phyloP scores from a whole-genome alignment of 2,888 invertebrate genomes.

The Dynastes maya region DNA sequence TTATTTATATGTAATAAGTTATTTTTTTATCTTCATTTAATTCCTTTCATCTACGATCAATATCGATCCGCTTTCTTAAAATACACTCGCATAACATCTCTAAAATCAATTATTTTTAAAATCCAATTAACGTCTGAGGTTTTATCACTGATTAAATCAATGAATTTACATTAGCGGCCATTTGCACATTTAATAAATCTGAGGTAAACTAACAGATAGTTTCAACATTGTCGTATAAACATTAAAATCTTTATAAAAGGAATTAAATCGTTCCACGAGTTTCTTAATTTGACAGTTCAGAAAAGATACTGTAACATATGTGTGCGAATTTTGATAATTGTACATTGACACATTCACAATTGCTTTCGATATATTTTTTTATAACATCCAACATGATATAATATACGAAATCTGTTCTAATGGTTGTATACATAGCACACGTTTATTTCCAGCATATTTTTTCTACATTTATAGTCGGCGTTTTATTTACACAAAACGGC shows the following conservation, averaged over 20 bases:
- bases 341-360: no score
- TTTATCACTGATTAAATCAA: conserved; percentile 1
- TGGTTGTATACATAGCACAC: no score
- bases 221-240: background rate
- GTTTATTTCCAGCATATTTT: no score
- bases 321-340: background rate
- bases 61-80: background rate
- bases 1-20: no score
- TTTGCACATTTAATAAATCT: background rate
- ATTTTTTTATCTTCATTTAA: no score
- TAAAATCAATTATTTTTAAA: conserved; percentile 17
- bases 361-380: no score
- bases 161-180: background rate
- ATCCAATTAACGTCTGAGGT: background rate
- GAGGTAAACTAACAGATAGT: background rate
- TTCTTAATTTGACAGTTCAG: background rate
- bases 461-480: no score
- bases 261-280: no score
- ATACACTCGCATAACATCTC: background rate
- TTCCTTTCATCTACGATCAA: background rate
- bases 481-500: no score
- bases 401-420: no score
- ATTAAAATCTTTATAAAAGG: no score
- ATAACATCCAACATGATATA: no score
- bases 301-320: background rate